Percentiles rank a stretch among this genome's conserved stretches.
Evolutionary conservation across 2,797 vertebrate species (phyloP).

Genomic region (Diplodus sargus): DNA sequence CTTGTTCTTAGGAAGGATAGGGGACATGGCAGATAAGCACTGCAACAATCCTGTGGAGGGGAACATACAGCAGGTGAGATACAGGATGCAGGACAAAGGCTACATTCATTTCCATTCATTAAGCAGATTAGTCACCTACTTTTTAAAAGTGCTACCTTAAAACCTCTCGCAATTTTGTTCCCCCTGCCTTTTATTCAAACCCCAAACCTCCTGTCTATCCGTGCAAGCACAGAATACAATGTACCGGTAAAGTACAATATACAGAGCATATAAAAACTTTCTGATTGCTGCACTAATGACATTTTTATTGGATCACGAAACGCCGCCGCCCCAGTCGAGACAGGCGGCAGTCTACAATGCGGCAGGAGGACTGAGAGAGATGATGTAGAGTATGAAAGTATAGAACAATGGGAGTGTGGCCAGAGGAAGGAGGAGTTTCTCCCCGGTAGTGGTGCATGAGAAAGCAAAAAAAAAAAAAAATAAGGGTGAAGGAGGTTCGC

Average conservation of each 20-base stretch:
- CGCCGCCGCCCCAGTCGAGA: background rate
- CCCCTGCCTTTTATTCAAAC: background rate
- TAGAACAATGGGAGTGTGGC: too few species aligned
- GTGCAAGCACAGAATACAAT: background rate
- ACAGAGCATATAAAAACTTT: slow-evolving; percentile 21
- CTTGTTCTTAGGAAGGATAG: slow-evolving; percentile 20
- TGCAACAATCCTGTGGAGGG: slow-evolving; percentile 48
- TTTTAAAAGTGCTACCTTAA: background rate
- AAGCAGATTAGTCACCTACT: slow-evolving; percentile 17
- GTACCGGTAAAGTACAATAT: background rate
- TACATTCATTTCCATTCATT: slow-evolving; percentile 19
- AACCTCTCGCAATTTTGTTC: background rate
- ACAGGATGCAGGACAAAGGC: slow-evolving; percentile 33
- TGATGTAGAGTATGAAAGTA: background rate
- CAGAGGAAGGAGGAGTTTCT: background rate
- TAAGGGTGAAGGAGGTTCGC: slow-evolving; percentile 1
- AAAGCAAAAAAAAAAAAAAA: background rate
- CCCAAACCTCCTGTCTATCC: background rate
- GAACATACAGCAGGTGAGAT: slow-evolving; percentile 54
- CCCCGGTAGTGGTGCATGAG: background rate
- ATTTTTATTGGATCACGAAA: slow-evolving; percentile 9
- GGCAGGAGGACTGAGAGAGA: background rate
- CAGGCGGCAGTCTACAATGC: background rate
- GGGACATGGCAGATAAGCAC: slow-evolving; percentile 34
- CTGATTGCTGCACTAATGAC: background rate